Evolutionary conservation across 2,797 vertebrate genomes (phyloP), one percentile per base, ranked within the genome.

Genomic region (Cyclopterus lumpus): DNA sequence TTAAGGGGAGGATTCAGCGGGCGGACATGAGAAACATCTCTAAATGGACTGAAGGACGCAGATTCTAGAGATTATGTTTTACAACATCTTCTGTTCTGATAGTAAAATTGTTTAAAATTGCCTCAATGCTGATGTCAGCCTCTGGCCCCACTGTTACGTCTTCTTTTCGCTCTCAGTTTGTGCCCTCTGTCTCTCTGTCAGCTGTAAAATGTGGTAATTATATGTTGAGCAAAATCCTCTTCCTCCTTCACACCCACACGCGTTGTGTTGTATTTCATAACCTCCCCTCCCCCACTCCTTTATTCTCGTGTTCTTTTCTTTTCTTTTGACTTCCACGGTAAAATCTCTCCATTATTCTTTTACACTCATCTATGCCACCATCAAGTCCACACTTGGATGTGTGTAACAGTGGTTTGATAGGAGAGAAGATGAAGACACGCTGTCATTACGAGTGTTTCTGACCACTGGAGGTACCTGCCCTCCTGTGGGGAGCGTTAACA

Each of bases 151-250:
- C 74, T 84, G 40, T 59, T 67, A 67, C 54, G 53, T n/a, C 46
- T 34, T 66, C 49, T 69, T 79, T 89, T 87, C 86, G 65, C 63
- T 80, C 65, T 75, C 65, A 64, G 71, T 73, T 76, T 69, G 69
- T 65, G 81, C 38, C 80, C 79, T 81, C 64, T 38, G 73, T 77
- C 79, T 60, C 68, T 64, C 57, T 76, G 83, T 86, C 90, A 84
- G 79, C 77, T 77, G 82, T 80, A 81, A 88, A 87, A 86, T 92
- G 86, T 72, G 86, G 79, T 94, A 92, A 94, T 93, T 93, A 90
- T 76, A 93, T 82, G 90, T 88, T 85, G 88, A 90, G 82, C 72
- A 83, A 87, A 90, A 73, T 85, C 83, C 73, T 84, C 77, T 78
- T 79, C 78, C 81, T 90, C 84, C 87, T 78, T 89, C 75, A 82